A percentile compares a stretch with the other conserved stretches of the same genome.
These are phyloP conservation scores for Synodontis membranacea DNA, from an alignment of 2,113 vertebrate species.

Conservation along the genomic window DNA sequence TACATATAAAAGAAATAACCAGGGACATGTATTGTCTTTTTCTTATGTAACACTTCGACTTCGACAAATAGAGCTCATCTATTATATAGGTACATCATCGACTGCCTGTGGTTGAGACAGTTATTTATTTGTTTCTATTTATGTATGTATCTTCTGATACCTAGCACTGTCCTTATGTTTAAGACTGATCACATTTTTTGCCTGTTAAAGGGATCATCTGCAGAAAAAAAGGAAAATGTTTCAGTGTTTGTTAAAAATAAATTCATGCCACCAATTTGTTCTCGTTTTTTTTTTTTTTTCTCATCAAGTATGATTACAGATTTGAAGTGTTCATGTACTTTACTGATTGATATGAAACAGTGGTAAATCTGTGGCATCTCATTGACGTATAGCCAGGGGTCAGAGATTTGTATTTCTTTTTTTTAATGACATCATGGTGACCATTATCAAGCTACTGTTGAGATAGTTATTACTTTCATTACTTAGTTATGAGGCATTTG, in stretches of 20 bases:
- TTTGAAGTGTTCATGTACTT: background rate
- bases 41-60: conserved; percentile 41
- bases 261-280: conserved; percentile 48
- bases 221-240: conserved; percentile 59
- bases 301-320: background rate
- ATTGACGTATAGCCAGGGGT: background rate
- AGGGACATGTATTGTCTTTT: conserved; percentile 26
- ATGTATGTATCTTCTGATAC: conserved; percentile 57
- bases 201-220: conserved; percentile 45
- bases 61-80: conserved; percentile 24
- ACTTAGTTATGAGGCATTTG: background rate
- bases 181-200: conserved; percentile 36
- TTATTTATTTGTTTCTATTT: conserved; percentile 47
- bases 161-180: conserved; percentile 51
- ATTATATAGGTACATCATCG: conserved; percentile 16
- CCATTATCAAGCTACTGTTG: background rate
- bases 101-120: conserved; percentile 48
- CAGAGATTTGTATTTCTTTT: background rate
- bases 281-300: conserved; percentile 58
- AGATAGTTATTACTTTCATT: background rate
- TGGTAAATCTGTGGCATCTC: background rate
- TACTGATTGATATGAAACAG: background rate
- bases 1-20: conserved; percentile 50
- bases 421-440: background rate
- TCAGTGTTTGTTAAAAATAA: conserved; percentile 71